These are phyloP conservation scores for Chaenocephalus aceratus DNA, from an alignment of 2,113 vertebrate species.

Conservation along the genomic window DNA sequence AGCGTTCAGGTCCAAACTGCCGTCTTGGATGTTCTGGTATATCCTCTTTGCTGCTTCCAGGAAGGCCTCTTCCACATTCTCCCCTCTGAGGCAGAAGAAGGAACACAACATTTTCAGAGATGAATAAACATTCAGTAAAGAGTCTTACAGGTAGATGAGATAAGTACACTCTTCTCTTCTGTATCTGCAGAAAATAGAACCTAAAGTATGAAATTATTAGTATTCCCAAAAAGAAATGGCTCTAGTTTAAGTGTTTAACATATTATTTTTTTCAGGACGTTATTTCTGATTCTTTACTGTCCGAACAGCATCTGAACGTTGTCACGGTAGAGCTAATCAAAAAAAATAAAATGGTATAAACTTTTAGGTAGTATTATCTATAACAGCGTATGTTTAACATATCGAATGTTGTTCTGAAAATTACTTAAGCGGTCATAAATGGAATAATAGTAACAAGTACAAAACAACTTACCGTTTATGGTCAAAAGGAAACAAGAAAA, in stretches of 20 bases:
- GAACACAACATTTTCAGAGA: background rate
- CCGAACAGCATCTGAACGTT: background rate
- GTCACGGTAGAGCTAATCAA: background rate
- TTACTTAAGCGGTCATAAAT: background rate
- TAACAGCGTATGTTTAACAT: background rate
- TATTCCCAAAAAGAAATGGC: too few species aligned
- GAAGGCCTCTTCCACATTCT: conserved; percentile 98
- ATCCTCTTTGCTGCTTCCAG: conserved; percentile 98
- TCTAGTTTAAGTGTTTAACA: too few species aligned
- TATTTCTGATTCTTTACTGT: too few species aligned
- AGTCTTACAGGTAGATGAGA: background rate
- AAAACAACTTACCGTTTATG: background rate
- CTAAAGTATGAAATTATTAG: too few species aligned
- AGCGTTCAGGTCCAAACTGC: conserved; percentile 97
- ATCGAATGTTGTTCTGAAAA: background rate
- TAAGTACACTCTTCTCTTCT: too few species aligned
- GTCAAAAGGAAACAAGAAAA: background rate
- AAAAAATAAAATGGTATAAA: background rate
- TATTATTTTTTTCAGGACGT: too few species aligned
- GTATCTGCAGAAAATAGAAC: too few species aligned
- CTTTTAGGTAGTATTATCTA: background rate
- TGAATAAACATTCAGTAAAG: background rate
- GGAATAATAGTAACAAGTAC: background rate
- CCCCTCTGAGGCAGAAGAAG: conserved; percentile 78
- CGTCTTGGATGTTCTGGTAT: conserved; percentile 99